These are phyloP conservation scores for Pomacea maculata DNA, from an alignment of 1,140 invertebrate genomes.

Conservation along the genomic window DNA sequence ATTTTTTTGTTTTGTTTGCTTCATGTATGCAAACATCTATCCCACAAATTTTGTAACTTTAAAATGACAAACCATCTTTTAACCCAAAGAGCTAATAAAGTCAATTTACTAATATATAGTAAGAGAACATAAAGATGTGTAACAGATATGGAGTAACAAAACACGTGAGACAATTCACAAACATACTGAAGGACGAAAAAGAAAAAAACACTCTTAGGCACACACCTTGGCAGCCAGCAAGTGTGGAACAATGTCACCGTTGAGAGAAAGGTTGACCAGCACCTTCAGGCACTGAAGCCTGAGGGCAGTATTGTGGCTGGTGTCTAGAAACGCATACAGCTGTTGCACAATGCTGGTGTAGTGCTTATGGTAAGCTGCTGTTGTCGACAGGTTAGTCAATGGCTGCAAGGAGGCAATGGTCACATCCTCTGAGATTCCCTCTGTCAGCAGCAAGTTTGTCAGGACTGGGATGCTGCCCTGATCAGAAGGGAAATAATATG, in stretches of 20 bases:
- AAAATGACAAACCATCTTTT: too few species aligned
- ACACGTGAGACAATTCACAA: too few species aligned
- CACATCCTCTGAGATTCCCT: slow-evolving; percentile 44
- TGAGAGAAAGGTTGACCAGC: slow-evolving; percentile 75
- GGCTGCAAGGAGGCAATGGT: slow-evolving; percentile 58
- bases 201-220: neutral
- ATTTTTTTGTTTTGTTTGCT: too few species aligned
- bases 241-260: slow-evolving; percentile 72
- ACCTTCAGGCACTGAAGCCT: slow-evolving; percentile 72
- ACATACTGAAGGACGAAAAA: too few species aligned
- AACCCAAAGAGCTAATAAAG: too few species aligned
- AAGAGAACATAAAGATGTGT: too few species aligned
- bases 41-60: too few species aligned
- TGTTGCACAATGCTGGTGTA: slow-evolving; percentile 54
- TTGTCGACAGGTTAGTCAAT: slow-evolving; percentile 60
- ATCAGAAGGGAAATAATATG: slow-evolving; percentile 5
- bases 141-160: too few species aligned
- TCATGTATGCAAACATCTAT: too few species aligned
- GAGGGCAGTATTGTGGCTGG: slow-evolving; percentile 29
- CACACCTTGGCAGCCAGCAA: slow-evolving; percentile 73
- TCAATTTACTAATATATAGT: too few species aligned
- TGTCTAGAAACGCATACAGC: slow-evolving; percentile 51
- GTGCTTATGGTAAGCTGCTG: slow-evolving; percentile 48
- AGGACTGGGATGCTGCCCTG: slow-evolving; percentile 55
- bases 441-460: slow-evolving; percentile 47